Percentiles rank a stretch among this genome's conserved stretches.
Conservation (phyloP, 2,797 vertebrate species). For the Apodemus agrarius region DNA sequence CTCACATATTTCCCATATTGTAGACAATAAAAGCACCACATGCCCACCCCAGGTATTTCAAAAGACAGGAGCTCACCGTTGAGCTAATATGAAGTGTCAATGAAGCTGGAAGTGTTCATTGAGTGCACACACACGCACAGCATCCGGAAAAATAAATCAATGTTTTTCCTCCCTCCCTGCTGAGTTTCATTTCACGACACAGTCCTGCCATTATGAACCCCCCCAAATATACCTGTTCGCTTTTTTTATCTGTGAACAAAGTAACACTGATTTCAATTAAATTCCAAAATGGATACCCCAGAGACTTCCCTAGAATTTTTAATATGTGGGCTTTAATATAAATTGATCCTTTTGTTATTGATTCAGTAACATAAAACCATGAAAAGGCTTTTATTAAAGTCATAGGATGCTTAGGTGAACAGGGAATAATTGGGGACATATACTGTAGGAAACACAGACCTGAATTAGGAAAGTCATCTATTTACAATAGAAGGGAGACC, state of each 20-base stretch:
- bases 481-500: neutral
- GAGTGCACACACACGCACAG: conserved; percentile 61
- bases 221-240: conserved; percentile 59
- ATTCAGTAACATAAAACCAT: conserved; percentile 51
- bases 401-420: conserved; percentile 4
- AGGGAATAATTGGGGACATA: neutral
- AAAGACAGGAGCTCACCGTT: conserved; percentile 76
- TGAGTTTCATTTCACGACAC: conserved; percentile 82
- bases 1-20: conserved; percentile 22
- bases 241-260: conserved; percentile 79
- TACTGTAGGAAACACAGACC: conserved; percentile 20
- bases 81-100: conserved; percentile 73
- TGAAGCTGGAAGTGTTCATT: conserved; percentile 77
- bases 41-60: conserved; percentile 72
- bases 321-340: conserved; percentile 76
- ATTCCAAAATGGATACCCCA: conserved; percentile 71
- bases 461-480: neutral
- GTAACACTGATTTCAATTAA: conserved; percentile 75
- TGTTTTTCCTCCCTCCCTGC: conserved; percentile 78
- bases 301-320: conserved; percentile 67
- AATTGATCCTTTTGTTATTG: conserved; percentile 72
- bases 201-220: conserved; percentile 73
- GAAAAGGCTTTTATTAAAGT: conserved; percentile 76
- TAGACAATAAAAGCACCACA: conserved; percentile 71
- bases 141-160: conserved; percentile 76